Percentiles rank a stretch among this genome's conserved stretches.
These are phyloP conservation scores for Bombyx mandarina DNA, from an alignment of 1,140 invertebrate species.

Conservation along the genomic window DNA sequence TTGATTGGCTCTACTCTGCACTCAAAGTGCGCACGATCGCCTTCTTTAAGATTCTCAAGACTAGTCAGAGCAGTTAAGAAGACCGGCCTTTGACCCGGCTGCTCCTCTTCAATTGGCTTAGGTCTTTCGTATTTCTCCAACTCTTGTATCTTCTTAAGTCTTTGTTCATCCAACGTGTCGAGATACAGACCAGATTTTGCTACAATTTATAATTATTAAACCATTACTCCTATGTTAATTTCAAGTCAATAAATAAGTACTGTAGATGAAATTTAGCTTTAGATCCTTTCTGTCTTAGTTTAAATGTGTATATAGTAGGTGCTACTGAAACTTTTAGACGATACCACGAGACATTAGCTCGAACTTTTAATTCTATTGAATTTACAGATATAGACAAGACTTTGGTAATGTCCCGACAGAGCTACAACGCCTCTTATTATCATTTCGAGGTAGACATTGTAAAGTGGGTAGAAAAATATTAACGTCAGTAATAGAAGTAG, in stretches of 20 bases:
- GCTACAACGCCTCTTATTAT: no score
- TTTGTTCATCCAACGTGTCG: constrained; percentile 90
- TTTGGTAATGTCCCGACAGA: no score
- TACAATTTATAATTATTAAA: constrained; percentile 43
- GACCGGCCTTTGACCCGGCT: constrained; percentile 84
- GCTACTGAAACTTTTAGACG: no score
- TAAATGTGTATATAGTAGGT: no score
- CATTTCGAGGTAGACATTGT: no score
- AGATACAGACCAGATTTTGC: constrained; percentile 87
- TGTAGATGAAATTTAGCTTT: background rate
- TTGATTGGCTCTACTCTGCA: constrained; percentile 96
- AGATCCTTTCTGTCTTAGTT: background rate
- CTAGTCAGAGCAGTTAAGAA: constrained; percentile 90
- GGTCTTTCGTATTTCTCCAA: constrained; percentile 87
- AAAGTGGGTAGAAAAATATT: no score
- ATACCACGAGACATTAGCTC: no score
- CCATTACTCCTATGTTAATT: background rate
- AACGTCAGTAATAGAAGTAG: no score
- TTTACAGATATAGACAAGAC: no score
- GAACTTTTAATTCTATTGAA: no score
- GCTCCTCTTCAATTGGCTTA: constrained; percentile 82
- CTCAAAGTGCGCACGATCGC: constrained; percentile 94
- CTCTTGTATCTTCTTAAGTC: constrained; percentile 90
- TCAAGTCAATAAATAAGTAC: background rate
- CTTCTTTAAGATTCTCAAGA: constrained; percentile 89